Conservation (phyloP, 2,888 invertebrate species). For the Adela reaumurella region DNA sequence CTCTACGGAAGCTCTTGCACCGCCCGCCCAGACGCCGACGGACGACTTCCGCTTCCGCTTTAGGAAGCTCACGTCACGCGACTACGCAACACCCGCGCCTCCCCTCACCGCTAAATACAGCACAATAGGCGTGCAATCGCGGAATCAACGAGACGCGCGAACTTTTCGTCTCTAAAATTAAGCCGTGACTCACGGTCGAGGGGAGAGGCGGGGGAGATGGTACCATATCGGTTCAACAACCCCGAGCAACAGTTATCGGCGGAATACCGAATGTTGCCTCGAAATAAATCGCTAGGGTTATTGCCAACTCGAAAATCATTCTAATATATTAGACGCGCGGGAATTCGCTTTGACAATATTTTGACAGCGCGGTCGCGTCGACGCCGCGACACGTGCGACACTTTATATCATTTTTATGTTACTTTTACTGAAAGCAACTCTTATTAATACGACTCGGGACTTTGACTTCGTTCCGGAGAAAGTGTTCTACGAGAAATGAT, state of each 20-base stretch:
- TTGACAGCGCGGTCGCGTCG: slow-evolving; percentile 42
- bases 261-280: slow-evolving; percentile 16
- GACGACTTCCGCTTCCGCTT: not conserved
- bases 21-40: not conserved
- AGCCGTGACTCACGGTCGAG: too few species aligned
- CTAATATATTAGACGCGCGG: slow-evolving; percentile 50
- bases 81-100: not conserved
- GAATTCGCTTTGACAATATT: slow-evolving; percentile 56
- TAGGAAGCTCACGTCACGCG: not conserved
- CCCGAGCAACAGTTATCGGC: not conserved
- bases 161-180: too few species aligned
- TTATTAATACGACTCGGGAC: too few species aligned
- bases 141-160: too few species aligned
- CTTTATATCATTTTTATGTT: not conserved
- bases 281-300: slow-evolving; percentile 55
- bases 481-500: too few species aligned
- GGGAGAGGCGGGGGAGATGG: too few species aligned
- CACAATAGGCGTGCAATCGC: not conserved
- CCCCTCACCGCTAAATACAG: not conserved
- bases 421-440: too few species aligned
- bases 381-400: not conserved
- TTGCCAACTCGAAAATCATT: slow-evolving; percentile 53
- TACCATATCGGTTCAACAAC: not conserved
- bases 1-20: too few species aligned
- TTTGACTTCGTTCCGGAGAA: too few species aligned